These are phyloP conservation scores for Brachionus paranguensis DNA, from an alignment of 1,140 invertebrate species.

Conservation along the genomic window DNA sequence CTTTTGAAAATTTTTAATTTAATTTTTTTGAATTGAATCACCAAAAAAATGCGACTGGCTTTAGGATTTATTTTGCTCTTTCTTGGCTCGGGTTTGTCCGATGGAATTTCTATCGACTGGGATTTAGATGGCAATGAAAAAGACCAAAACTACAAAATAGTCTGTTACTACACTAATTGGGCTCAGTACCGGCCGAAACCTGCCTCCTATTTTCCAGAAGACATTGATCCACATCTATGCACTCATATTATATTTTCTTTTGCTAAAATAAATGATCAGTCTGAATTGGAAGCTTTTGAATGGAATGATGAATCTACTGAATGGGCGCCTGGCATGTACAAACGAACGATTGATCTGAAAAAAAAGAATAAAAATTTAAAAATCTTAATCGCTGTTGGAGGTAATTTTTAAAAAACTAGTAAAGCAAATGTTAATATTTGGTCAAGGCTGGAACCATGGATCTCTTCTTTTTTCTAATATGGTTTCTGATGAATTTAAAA, in stretches of 20 bases:
- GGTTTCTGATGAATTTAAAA: conserved; percentile 63
- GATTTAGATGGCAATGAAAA: not conserved
- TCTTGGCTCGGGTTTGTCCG: not conserved
- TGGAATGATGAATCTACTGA: conserved; percentile 65
- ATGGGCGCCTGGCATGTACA: conserved; percentile 13
- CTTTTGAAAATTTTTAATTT: not conserved
- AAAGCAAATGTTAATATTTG: conserved; percentile 53
- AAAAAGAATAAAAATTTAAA: conserved; percentile 20
- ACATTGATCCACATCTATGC: conserved; percentile 78
- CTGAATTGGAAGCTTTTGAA: conserved; percentile 71
- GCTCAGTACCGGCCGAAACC: conserved; percentile 75
- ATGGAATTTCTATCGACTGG: not conserved
- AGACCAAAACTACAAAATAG: conserved; percentile 21
- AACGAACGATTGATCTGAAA: conserved; percentile 16
- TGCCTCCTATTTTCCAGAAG: conserved; percentile 76
- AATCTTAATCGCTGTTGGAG: conserved; percentile 47
- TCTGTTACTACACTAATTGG: conserved; percentile 92
- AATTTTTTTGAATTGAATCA: not conserved
- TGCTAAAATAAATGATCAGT: conserved; percentile 64
- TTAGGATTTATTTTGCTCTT: not conserved
- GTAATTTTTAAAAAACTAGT: conserved; percentile 56
- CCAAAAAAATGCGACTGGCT: not conserved
- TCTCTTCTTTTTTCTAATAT: conserved; percentile 66
- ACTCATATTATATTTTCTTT: conserved; percentile 89
- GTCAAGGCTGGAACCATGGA: conserved; percentile 74